These are phyloP conservation scores for Isaurus tuberculatus DNA, from an alignment of 92 coral and sea anemone species.

Conservation along the genomic window DNA sequence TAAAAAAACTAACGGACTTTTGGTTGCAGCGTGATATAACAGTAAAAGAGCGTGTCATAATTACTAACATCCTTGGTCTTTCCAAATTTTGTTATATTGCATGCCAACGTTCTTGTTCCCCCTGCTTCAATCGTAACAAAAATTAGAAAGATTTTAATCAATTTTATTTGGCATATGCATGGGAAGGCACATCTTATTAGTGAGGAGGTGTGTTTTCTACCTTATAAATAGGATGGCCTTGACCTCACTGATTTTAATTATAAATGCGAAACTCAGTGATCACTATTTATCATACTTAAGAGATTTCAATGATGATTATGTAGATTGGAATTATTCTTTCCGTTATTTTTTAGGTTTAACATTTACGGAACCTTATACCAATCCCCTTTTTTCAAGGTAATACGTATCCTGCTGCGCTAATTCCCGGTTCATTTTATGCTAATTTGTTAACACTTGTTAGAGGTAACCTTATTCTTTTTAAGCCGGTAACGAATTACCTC, in stretches of 20 bases:
- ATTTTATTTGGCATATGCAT: background rate
- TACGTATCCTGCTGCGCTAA: background rate
- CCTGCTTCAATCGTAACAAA: background rate
- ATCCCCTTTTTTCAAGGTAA: background rate
- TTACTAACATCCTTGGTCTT: background rate
- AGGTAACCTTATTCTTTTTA: too few species aligned
- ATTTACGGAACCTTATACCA: background rate
- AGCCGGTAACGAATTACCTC: background rate
- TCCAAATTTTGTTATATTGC: background rate
- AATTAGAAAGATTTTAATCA: background rate
- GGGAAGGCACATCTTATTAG: background rate
- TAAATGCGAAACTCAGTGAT: background rate
- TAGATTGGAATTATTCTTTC: background rate
- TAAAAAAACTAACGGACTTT: background rate
- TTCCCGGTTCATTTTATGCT: background rate
- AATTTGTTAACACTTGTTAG: background rate
- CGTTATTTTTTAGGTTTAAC: background rate
- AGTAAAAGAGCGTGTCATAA: background rate
- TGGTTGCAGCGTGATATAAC: slow-evolving; percentile 11
- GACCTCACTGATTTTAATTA: background rate
- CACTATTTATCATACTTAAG: background rate
- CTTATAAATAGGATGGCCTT: slow-evolving; percentile 1
- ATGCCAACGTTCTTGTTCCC: background rate
- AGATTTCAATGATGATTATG: background rate
- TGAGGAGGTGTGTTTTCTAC: background rate